Conservation (phyloP, 1,140 invertebrate species). For the Fopius arisanus region DNA sequence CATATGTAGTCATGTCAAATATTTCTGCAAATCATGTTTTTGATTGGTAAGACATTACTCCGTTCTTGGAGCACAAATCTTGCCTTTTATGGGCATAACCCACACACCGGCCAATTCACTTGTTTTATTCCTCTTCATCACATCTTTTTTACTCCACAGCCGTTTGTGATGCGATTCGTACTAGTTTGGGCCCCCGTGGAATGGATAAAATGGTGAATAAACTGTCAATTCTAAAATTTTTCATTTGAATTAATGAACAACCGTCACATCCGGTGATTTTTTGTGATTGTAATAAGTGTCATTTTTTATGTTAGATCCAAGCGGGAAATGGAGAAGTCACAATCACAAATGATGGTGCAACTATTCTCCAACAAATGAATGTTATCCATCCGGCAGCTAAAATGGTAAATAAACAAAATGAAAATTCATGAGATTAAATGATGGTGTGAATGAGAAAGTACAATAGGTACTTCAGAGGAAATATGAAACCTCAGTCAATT, state of each 20-base stretch:
- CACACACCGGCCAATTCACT: slow-evolving; percentile 23
- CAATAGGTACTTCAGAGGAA: no score
- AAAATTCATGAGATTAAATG: no score
- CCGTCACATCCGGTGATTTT: no score
- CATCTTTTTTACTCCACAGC: slow-evolving; percentile 71
- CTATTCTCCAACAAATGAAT: slow-evolving; percentile 99
- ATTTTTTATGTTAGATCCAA: slow-evolving; percentile 78
- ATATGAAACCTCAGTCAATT: no score
- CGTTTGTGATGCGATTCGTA: slow-evolving; percentile 98
- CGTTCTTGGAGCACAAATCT: slow-evolving; percentile 11
- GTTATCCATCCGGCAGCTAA: slow-evolving; percentile 98
- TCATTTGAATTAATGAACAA: no score
- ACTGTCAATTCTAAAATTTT: background rate
- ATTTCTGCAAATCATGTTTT: no score
- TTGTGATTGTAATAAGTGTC: slow-evolving; percentile 14
- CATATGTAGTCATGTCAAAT: no score
- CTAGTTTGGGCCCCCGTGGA: slow-evolving; percentile 96
- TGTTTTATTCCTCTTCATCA: background rate
- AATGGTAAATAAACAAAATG: slow-evolving; percentile 81
- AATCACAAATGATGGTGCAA: slow-evolving; percentile 99
- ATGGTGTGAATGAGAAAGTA: no score
- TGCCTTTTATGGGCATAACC: slow-evolving; percentile 43
- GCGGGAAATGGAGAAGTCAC: slow-evolving; percentile 96
- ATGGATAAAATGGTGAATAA: slow-evolving; percentile 99
- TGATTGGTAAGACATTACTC: background rate